Evolutionary conservation across 2,888 invertebrate species (phyloP), one percentile per base, ranked within the genome.

Genomic region (Ceramica pisi): DNA sequence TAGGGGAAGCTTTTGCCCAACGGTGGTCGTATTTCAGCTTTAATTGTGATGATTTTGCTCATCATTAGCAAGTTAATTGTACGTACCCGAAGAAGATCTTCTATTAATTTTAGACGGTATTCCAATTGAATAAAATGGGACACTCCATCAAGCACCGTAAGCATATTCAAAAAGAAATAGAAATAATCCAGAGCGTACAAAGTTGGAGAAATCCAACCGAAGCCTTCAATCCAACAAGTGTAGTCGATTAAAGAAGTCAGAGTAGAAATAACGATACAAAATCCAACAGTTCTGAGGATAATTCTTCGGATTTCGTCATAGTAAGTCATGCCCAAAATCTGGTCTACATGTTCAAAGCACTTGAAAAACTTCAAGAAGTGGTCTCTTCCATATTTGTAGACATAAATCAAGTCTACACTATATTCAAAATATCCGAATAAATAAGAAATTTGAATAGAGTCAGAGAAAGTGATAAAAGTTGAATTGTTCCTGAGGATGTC

Each of bases 111-210:
- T 2, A 87, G 66, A 56, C 87, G 81, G 60, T 74, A 82, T 51
- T 87, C 80, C 21, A 88, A 67, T 56, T 87, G 88, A 8, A 87
- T 67, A 0, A 88, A 66, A 61, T 87, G 83, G 41, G 82, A 71
- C 3, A 76, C 38, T 16, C 69, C 51, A 4, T 88, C 87, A 16
- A 87, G 35, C 2, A 75, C 31, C 6, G 80, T 76, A 10, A 88
- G 50, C 38, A 71, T 66, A 62, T 79, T 87, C 7, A 87, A 23
- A 56, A 82, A 87, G 50, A 78, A 71, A 76, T 81, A 86, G 0
- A 87, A 41, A 26, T 87, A 84, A 56, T 88, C 87, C 14, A 82
- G 23, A 1, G 67, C 38, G 46, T 83, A 84, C 3, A 84, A 61
- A 0, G 66, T 70, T 0, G 80, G 62, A 0, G 23, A 0, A 1